Percentiles rank a stretch among this genome's conserved stretches.
Evolutionary conservation across 2,888 invertebrate species (phyloP).

Genomic region (Athrips mouffetella): DNA sequence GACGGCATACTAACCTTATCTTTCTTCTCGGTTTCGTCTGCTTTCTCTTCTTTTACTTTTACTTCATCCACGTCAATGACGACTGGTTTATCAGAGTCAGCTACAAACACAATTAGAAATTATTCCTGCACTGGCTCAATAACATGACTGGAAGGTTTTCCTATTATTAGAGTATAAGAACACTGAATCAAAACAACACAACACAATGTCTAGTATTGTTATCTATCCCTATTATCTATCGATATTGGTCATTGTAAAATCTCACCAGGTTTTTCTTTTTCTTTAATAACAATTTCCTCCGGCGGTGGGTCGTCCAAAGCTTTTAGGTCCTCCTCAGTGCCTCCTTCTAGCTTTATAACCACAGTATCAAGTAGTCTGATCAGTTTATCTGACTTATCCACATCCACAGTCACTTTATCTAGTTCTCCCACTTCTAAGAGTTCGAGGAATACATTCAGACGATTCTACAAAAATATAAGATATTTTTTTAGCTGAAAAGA

Average conservation of each 20-base stretch:
- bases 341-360: conserved; percentile 97
- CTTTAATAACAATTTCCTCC: conserved; percentile 35
- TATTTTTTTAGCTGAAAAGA: too few relatives aligned
- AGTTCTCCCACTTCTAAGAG: conserved; percentile 86
- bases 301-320: conserved; percentile 84
- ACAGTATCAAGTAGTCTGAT: conserved; percentile 95
- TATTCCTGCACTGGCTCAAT: background rate
- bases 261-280: conserved; percentile 54
- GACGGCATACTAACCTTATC: conserved; percentile 43
- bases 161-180: too few relatives aligned
- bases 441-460: conserved; percentile 93
- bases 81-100: conserved; percentile 58
- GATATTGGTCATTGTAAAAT: too few relatives aligned
- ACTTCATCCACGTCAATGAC: conserved; percentile 66
- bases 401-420: conserved; percentile 89
- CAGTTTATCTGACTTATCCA: conserved; percentile 88
- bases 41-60: conserved; percentile 67
- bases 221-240: too few relatives aligned
- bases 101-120: conserved; percentile 41
- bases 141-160: too few relatives aligned
- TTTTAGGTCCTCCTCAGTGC: conserved; percentile 91
- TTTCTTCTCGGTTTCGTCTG: conserved; percentile 50
- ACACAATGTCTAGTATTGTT: too few relatives aligned
- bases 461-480: conserved; percentile 75
- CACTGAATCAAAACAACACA: too few relatives aligned